These are phyloP conservation scores for Ochotona curzoniae DNA, from an alignment of 2,113 vertebrate species.

Conservation along the genomic window DNA sequence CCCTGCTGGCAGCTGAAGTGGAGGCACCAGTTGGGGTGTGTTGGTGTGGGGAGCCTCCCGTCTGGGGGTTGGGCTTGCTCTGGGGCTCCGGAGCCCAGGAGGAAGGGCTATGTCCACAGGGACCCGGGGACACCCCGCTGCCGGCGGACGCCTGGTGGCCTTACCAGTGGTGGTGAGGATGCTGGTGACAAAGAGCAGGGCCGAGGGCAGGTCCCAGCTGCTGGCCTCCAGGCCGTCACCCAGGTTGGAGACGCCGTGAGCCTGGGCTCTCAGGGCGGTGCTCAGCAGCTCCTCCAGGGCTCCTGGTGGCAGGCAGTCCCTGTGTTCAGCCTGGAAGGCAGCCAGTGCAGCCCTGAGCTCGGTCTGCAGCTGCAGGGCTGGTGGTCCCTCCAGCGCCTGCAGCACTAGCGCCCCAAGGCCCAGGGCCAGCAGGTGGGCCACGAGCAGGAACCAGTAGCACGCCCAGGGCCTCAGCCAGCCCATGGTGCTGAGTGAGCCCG, in stretches of 20 bases:
- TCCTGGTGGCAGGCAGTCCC: constrained; percentile 80
- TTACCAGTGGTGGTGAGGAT: constrained; percentile 90
- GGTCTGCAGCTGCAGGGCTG: constrained; percentile 77
- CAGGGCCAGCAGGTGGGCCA: constrained; percentile 82
- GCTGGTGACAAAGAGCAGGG: constrained; percentile 87
- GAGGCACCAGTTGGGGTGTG: constrained; percentile 76
- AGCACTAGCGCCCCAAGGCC: constrained; percentile 84
- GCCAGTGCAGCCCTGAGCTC: constrained; percentile 77
- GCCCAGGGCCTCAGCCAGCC: constrained; percentile 56
- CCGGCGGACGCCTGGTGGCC: background rate
- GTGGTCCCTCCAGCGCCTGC: constrained; percentile 82
- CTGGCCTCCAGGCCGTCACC: constrained; percentile 70
- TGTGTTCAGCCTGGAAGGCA: constrained; percentile 81
- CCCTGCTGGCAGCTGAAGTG: constrained; percentile 74
- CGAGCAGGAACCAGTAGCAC: constrained; percentile 78
- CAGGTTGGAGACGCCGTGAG: constrained; percentile 78
- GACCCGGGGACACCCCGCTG: background rate
- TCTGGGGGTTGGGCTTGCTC: background rate
- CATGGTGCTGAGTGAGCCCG: constrained; percentile 54
- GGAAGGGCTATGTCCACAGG: background rate
- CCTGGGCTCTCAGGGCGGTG: constrained; percentile 73
- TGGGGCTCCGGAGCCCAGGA: background rate
- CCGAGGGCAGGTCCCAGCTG: constrained; percentile 86
- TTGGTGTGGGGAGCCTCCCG: constrained; percentile 25
- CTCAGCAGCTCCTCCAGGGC: constrained; percentile 82